Evolutionary conservation across 2,888 invertebrate genomes (phyloP), one percentile per base, ranked within the genome.

Genomic region (Epirrita christyi): DNA sequence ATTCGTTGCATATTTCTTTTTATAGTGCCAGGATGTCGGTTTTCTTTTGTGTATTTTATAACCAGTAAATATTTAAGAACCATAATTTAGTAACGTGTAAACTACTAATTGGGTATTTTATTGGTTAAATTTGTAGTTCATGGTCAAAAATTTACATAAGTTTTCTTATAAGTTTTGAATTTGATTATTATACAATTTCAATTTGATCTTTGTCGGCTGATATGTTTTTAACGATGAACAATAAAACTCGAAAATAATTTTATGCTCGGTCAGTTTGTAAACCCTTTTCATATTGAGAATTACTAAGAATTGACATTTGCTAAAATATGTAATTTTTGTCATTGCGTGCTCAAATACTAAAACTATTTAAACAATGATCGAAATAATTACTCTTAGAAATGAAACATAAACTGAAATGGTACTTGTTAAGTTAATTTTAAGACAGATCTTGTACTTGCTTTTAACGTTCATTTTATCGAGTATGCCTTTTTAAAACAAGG

Each of bases 401-500:
- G 50, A 38, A 53, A 32, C 11, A 21, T 21, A 11, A 32, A 41
- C 11, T 42, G 6, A 34, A 52, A 49, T 49, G 45, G 45, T 46
- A 55, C 49, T 49, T 29, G 56, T 51, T 47, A 37, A 36, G 43
- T 42, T 27, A 41, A 50, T 55, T 21, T 37, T 28, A 14, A 36
- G 3, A 7, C 41, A 36, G 41, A 41, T 47, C 47, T 9, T 45
- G 21, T 32, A 52, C 52, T n/a, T n/a, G n/a, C n/a, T 42, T 47
- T 47, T 42, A 47, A 54, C 29, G 37, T 41, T 40, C 11, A 41
- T 48, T 75, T 75, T 73, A 72, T 73, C 60, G 70, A 54, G 61
- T 62, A 54, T 64, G 59, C 61, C 65, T 71, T 71, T 71, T 72
- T 67, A 78, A 85, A 88, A 89, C 88, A 89, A 86, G 87, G 83